Conservation (phyloP, 2,888 invertebrate species). For the Lordiphosa fenestrarum region DNA sequence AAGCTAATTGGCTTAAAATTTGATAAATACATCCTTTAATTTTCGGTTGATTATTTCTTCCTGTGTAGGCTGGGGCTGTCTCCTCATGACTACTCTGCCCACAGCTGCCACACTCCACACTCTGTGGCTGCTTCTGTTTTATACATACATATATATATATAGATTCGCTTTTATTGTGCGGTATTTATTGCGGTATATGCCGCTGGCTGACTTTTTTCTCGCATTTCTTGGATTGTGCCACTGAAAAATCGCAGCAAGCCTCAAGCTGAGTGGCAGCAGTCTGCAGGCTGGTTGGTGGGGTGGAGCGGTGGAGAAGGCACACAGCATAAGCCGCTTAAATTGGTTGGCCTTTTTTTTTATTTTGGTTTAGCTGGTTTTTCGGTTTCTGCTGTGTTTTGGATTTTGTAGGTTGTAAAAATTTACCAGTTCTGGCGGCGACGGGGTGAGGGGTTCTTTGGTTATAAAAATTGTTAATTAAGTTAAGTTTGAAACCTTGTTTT, state of each 20-base stretch:
- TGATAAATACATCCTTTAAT: no score
- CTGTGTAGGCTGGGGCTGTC: no score
- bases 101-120: slow-evolving; percentile 6
- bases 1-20: no score
- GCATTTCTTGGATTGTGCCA: slow-evolving; percentile 5
- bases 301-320: not conserved
- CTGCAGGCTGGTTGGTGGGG: not conserved
- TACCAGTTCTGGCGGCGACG: not conserved
- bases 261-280: slow-evolving; percentile 30
- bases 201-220: slow-evolving; percentile 19
- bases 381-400: slow-evolving; percentile 24
- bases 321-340: slow-evolving; percentile 58
- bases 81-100: no score
- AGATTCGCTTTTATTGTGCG: slow-evolving; percentile 61
- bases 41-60: no score
- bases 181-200: slow-evolving; percentile 57
- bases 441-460: slow-evolving; percentile 13
- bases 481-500: slow-evolving; percentile 54
- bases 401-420: slow-evolving; percentile 40
- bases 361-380: slow-evolving; percentile 16
- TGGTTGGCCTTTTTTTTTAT: slow-evolving; percentile 51
- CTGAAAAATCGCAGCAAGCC: slow-evolving; percentile 33
- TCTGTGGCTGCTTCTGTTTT: slow-evolving; percentile 5
- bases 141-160: slow-evolving; percentile 21
- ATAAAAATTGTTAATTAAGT: slow-evolving; percentile 62